phyloP scores from a whole-genome alignment of 2,113 vertebrate species.

The Puma concolor region DNA sequence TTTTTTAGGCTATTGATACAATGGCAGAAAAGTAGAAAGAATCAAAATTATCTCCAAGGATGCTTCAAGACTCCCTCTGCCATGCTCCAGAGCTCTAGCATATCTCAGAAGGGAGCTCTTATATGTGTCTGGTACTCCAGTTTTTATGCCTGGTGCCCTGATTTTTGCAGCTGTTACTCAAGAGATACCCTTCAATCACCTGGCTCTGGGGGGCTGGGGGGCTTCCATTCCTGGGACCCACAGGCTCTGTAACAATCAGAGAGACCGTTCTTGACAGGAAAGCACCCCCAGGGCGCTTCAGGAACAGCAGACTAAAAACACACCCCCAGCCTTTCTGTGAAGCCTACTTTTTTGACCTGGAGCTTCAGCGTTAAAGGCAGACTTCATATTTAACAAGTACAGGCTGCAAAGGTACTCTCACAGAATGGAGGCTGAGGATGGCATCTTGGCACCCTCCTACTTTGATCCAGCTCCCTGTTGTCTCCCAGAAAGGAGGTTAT shows the following conservation, averaged over 20 bases:
- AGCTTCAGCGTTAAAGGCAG: neutral
- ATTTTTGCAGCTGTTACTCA: neutral
- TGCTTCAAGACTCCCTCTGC: neutral
- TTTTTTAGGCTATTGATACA: neutral
- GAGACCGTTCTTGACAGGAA: neutral
- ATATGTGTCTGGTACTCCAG: neutral
- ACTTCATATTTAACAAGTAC: neutral
- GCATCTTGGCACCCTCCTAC: neutral
- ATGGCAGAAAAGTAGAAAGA: neutral
- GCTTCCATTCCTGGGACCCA: rapidly evolving
- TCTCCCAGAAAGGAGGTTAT: neutral
- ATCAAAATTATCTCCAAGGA: neutral
- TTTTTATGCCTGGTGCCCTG: neutral
- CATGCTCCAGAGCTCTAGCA: neutral
- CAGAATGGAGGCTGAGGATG: rapidly evolving
- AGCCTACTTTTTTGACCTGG: neutral
- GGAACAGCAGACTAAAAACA: neutral
- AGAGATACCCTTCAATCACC: neutral
- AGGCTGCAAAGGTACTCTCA: neutral
- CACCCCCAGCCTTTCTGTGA: neutral
- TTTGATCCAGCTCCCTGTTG: neutral
- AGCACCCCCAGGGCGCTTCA: neutral
- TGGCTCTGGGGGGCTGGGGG: neutral
- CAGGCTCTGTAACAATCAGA: neutral
- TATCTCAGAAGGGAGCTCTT: neutral